Conservation (phyloP, 2,113 vertebrate species). For the Cololabis saira region DNA sequence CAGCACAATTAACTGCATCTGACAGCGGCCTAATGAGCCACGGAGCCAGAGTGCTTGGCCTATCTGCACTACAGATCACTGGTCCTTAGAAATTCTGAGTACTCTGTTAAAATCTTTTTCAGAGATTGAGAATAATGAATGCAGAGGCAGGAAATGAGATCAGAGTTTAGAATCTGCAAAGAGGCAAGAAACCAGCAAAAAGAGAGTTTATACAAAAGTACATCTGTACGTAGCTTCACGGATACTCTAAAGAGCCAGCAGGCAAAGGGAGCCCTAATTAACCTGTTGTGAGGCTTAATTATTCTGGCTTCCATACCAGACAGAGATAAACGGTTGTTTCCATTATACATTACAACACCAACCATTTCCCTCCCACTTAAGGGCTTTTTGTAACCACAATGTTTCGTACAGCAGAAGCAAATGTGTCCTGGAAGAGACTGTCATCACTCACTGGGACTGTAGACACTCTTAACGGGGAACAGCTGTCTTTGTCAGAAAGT, state of each 20-base stretch:
- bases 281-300: conserved; percentile 27
- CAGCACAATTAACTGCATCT: conserved; percentile 56
- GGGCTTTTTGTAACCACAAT: conserved; percentile 22
- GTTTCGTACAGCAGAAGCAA: background rate
- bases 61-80: conserved; percentile 62
- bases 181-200: conserved; percentile 5
- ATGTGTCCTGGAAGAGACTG: background rate
- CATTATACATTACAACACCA: conserved; percentile 23
- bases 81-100: conserved; percentile 45
- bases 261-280: conserved; percentile 27
- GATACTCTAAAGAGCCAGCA: conserved; percentile 5
- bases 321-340: conserved; percentile 37
- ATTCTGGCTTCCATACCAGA: conserved; percentile 30
- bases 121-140: conserved; percentile 38
- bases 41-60: conserved; percentile 30
- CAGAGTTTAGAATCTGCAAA: conserved; percentile 15
- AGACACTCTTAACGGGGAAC: background rate
- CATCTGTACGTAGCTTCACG: conserved; percentile 8
- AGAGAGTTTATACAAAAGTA: conserved; percentile 17
- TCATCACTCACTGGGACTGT: conserved; percentile 1
- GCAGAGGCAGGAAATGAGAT: conserved; percentile 51
- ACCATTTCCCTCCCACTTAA: conserved; percentile 10
- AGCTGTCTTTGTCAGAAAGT: background rate
- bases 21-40: conserved; percentile 57
- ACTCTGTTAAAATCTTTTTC: conserved; percentile 21